phyloP scores from a whole-genome alignment of 2,888 invertebrate species.

The Timandra comae region DNA sequence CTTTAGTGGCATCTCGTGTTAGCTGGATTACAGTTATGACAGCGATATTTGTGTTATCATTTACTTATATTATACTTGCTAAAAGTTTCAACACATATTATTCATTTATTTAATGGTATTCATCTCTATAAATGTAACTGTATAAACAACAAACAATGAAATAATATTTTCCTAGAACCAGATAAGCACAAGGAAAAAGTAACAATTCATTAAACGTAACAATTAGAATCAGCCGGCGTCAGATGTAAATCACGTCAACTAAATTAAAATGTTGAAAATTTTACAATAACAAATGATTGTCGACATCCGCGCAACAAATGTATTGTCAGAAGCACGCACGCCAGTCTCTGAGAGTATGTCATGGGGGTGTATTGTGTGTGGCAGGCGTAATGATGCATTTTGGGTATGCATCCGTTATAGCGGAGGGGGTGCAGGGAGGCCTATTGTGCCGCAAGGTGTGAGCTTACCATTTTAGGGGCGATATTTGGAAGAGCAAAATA shows the following conservation, averaged over 20 bases:
- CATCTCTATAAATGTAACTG: neutral
- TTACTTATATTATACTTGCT: no score
- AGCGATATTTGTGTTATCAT: no score
- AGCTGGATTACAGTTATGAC: no score
- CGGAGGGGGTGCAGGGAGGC: constrained; percentile 20
- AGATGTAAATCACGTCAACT: constrained; percentile 1
- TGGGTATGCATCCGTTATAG: constrained; percentile 39
- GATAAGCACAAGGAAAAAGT: no score
- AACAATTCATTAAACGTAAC: no score
- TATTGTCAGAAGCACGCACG: constrained; percentile 24
- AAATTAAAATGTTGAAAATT: constrained; percentile 15
- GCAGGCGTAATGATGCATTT: constrained; percentile 54
- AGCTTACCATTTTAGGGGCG: constrained; percentile 10
- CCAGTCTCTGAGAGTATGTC: constrained; percentile 1
- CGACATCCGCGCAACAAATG: constrained; percentile 19
- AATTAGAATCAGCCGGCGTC: neutral
- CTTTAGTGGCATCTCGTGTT: constrained; percentile 10
- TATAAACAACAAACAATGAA: no score
- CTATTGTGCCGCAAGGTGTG: constrained; percentile 24
- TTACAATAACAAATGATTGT: constrained; percentile 12
- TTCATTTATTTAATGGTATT: no score
- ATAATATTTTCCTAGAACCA: no score
- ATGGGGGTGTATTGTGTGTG: constrained; percentile 35
- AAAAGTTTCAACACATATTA: no score
- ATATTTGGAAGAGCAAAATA: constrained; percentile 6